Base-by-base conservation (phyloP, 2,797 vertebrate species). In the Perodicticus potto region DNA sequence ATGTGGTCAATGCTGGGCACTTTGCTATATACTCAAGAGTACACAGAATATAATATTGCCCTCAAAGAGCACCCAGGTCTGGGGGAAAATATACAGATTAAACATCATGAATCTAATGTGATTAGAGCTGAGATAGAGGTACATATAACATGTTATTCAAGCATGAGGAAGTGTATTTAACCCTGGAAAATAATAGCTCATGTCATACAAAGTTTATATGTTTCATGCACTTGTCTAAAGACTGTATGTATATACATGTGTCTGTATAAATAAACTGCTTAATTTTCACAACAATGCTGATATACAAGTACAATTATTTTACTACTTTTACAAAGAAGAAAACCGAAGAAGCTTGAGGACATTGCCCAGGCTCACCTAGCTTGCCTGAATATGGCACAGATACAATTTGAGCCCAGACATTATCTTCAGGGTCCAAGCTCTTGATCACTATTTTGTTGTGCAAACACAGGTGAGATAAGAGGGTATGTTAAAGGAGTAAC, bases 251-350 rank as follows among this genome's bases (percentile, higher is more conserved):
- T 14, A 85, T 81, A 5, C 14, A 14, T 53, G 49, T 53, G 49
- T 53, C 14, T 53, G 4, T 53, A 53, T 49, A 53, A 53, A 53
- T 53, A 78, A 83, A 17, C 3, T 34, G 8, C 40, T 89, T 93
- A 32, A 86, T 94, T 92, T 90, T 88, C 29, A 93, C 7, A 74
- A 43, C 2, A 84, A 63, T 92, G n/a, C 2, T 88, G 27, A 67
- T 43, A 37, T 49, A 2, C 8, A 84, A n/a, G 2, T 17, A 49
- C 3, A 69, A 5, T 70, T 59, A 67, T n/a, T 83, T 89, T 89
- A 27, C 40, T 67, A 74, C 45, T 61, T 94, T 93, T 89, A 67
- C 34, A 40, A 72, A 76, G 1, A 89, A 37, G 40, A 23, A 57
- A 85, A 74, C 37, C 37, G 32, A 92, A 29, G 87, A 13, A 91